A percentile compares a stretch with the other conserved stretches of the same genome.
phyloP scores from a whole-genome alignment of 37 sponge, comb jelly and placozoan species.

The Cliona cf. orientalis region DNA sequence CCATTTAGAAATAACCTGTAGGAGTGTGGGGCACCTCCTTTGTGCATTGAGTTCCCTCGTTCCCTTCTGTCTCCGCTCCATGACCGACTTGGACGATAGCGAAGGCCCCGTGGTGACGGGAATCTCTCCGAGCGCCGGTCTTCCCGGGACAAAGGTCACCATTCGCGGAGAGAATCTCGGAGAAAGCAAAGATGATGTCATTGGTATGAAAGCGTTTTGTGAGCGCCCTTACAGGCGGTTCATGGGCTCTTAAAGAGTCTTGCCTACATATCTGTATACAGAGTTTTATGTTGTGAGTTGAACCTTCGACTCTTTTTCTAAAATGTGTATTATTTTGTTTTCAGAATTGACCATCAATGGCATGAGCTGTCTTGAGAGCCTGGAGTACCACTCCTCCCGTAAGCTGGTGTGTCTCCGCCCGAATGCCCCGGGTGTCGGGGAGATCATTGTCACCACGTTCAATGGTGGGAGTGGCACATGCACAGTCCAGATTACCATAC shows the following conservation, averaged over 20 bases:
- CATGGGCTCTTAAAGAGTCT: too few relatives aligned
- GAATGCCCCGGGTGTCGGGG: slow-evolving; percentile 49
- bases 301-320: not conserved
- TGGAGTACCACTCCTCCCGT: slow-evolving; percentile 70
- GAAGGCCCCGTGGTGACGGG: slow-evolving; percentile 78
- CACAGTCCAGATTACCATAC: slow-evolving; percentile 71
- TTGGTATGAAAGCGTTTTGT: slow-evolving; percentile 62
- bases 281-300: not conserved
- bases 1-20: too few relatives aligned
- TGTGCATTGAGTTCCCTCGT: too few relatives aligned
- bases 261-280: not conserved
- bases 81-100: too few relatives aligned
- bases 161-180: slow-evolving; percentile 95
- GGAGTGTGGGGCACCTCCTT: too few relatives aligned
- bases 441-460: slow-evolving; percentile 82
- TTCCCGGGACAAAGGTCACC: slow-evolving; percentile 87
- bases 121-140: slow-evolving; percentile 86
- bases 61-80: too few relatives aligned
- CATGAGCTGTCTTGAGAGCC: slow-evolving; percentile 58
- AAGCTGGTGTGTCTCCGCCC: slow-evolving; percentile 83
- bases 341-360: slow-evolving; percentile 72
- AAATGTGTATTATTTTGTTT: not conserved
- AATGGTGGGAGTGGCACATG: slow-evolving; percentile 88
- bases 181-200: slow-evolving; percentile 51
- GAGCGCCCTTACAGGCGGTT: too few relatives aligned